Evolutionary conservation across 1,140 invertebrate species (phyloP), one percentile per base, ranked within the genome.

Genomic region (Tachypleus tridentatus): DNA sequence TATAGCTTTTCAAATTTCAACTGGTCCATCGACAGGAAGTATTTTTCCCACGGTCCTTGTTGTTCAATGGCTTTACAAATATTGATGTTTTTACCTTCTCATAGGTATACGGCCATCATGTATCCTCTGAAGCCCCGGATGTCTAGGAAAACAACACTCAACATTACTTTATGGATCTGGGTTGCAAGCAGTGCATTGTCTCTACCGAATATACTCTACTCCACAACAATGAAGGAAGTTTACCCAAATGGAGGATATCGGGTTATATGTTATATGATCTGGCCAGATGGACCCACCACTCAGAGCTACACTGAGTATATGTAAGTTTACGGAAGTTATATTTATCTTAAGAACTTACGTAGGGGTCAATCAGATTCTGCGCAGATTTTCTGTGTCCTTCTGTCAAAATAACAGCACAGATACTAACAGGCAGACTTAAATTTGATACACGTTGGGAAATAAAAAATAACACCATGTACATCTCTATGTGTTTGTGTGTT

Each of bases 61-160:
- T 29, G 29, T 29, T 29, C 29, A 2, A 29, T 29, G 2, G 29
- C 29, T 29, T 29, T 29, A 29, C 29, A 29, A 2, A 29, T 29
- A 29, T 29, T 29, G 29, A 29, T 2, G 29, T 29, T 29, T 29
- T 29, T 29, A 29, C 29, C 49, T 60, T 59, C 49, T 61, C n/a
- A 8, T 56, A 72, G 90, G 7, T 93, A 91, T 72, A 84, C 89
- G 73, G 90, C 89, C 7, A 93, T 95, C 64, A 87, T 94, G 79
- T 87, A 88, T 79, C 92, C 92, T 0, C 76, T 96, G 49, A 80
- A 83, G 69, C 90, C 89, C 3, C 81, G 90, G 29, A 83, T 93
- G 73, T 85, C 86, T 3, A 87, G 87, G 29, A 9, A 85, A 51
- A 82, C 85, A 0, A 94, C 93, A 1, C 76, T 95, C n/a, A 84